Evolutionary conservation across 2,113 vertebrate genomes (phyloP).

Genomic region (Callionymus lyra): DNA sequence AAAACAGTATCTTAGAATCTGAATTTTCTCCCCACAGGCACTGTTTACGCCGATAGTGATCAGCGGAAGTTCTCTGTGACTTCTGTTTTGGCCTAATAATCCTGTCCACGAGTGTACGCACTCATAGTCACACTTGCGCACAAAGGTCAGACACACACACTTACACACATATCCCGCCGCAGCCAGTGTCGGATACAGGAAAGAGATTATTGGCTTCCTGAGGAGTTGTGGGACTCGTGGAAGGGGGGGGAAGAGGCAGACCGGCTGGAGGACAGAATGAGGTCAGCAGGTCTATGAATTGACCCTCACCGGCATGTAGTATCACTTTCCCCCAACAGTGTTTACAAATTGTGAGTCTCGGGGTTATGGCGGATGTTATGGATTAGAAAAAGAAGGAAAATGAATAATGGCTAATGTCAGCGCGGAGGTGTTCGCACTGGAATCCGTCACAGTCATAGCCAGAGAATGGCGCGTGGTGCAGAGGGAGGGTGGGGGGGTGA

Average conservation of each 20-base stretch:
- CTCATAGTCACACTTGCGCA: constrained; percentile 3
- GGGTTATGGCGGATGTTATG: neutral
- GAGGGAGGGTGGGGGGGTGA: constrained; percentile 8
- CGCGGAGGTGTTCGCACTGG: neutral
- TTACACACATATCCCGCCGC: constrained; percentile 1
- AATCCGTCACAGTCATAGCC: constrained; percentile 13
- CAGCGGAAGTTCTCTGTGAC: constrained; percentile 53
- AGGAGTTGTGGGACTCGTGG: constrained; percentile 18
- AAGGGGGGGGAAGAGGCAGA: constrained; percentile 2
- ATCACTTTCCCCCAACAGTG: constrained; percentile 14
- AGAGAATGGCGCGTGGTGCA: constrained; percentile 7
- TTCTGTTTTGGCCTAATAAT: constrained; percentile 52
- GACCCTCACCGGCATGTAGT: constrained; percentile 20
- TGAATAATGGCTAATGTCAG: constrained; percentile 23
- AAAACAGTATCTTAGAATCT: no score
- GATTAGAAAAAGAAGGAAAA: constrained; percentile 12
- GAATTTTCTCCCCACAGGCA: constrained; percentile 35
- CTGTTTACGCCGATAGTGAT: constrained; percentile 40
- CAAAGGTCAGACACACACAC: neutral
- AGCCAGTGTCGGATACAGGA: constrained; percentile 46
- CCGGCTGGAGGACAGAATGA: constrained; percentile 31
- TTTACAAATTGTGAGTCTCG: constrained; percentile 16
- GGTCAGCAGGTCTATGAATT: constrained; percentile 28
- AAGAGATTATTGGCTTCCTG: constrained; percentile 56
- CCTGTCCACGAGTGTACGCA: constrained; percentile 25